A percentile compares a stretch with the other conserved stretches of the same genome.
Evolutionary conservation across 2,113 vertebrate species (phyloP).

Genomic region (Bos indicus): DNA sequence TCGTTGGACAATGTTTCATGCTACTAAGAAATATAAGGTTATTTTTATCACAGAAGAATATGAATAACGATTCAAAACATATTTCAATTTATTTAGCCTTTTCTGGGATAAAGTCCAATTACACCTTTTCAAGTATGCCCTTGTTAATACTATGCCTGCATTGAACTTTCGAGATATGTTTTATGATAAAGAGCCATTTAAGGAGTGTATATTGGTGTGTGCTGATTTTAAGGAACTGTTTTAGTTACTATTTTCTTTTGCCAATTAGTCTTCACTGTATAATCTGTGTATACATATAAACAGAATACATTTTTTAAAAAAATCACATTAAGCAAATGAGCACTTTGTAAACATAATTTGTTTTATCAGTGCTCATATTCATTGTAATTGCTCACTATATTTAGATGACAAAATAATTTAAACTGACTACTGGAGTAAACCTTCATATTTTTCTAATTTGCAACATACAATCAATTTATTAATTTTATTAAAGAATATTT

Average conservation of each 20-base stretch:
- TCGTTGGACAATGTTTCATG: constrained; percentile 67
- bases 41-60: constrained; percentile 78
- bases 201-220: constrained; percentile 48
- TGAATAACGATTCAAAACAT: constrained; percentile 76
- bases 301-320: constrained; percentile 11
- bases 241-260: constrained; percentile 33
- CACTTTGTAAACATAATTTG: not conserved
- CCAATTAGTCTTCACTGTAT: constrained; percentile 40
- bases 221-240: constrained; percentile 56
- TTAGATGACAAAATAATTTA: not conserved
- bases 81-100: constrained; percentile 79
- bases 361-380: not conserved
- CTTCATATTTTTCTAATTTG: not conserved
- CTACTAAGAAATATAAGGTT: constrained; percentile 64
- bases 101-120: constrained; percentile 78
- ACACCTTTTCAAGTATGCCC: constrained; percentile 72
- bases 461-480: not conserved
- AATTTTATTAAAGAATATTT: not conserved
- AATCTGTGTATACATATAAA: constrained; percentile 37
- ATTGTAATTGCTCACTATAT: constrained; percentile 34
- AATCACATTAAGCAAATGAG: not conserved
- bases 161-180: constrained; percentile 67
- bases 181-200: constrained; percentile 73
- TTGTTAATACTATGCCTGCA: constrained; percentile 63
- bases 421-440: not conserved